Base-by-base conservation (phyloP, 2,888 invertebrate genomes). In the Allygus modestus region DNA sequence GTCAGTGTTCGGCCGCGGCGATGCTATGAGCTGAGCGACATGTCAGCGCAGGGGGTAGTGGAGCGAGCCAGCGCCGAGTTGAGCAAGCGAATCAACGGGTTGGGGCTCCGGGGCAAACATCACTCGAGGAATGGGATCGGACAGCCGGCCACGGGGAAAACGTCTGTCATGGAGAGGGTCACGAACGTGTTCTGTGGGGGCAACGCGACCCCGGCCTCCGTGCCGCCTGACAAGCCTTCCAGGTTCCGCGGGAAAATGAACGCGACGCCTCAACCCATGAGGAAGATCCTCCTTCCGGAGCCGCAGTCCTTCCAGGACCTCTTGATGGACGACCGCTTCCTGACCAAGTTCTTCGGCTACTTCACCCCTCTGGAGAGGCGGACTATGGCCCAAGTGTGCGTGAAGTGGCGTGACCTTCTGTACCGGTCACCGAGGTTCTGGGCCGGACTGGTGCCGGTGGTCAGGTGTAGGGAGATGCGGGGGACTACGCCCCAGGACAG, bases 41-140 rank as follows among this genome's bases (percentile, higher is more conserved):
- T 85, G 85, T 85, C 85, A n/a, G 85, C 83, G 81, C 96, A 96
- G 91, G 97, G 97, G 89, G 97, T 97, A 89, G 97, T 97, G 91
- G 97, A 97, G 92, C 94, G 97, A 89, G 97, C 97, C 89, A 97
- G 96, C 88, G 97, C 97, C 87, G 97, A 97, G 91, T 92, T 97
- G 87, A 95, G 96, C 88, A 96, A 97, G 90, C 94, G 97, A 89
- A 97, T 97, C 91, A 97, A 96, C 89, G 96, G 96, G 86, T 92
- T 96, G 88, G 86, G 85, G 0, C 91, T 95, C 89, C 94, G 95
- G 88, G 94, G 93, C 85, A 93, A 93, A 87, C 90, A 91, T 87
- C 90, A 90, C 89, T 86, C 86, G 20, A 11, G 86, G 87, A 87
- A 65, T 87, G 77, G 65, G 89, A 89, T 89, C 43, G 61, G n/a